Conservation (phyloP, 2,113 vertebrate species). For the Arizona elegans region DNA sequence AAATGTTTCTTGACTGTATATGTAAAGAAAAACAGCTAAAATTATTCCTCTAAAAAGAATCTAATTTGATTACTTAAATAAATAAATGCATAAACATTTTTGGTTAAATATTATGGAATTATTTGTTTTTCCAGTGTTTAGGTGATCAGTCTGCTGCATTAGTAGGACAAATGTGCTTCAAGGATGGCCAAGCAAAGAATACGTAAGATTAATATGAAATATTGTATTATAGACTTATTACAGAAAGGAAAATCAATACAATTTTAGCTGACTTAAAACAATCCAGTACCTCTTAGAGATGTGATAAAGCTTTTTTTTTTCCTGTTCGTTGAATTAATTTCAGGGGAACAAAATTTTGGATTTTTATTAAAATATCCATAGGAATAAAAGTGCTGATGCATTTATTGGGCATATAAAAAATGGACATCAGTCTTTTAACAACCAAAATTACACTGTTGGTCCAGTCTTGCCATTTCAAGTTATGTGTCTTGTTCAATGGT, state of each 20-base stretch:
- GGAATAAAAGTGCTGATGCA: not conserved
- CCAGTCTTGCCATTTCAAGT: no score
- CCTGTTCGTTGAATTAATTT: not conserved
- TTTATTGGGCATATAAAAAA: not conserved
- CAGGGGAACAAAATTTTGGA: not conserved
- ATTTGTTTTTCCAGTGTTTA: conserved; percentile 80
- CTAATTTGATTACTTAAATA: not conserved
- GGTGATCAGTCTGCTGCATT: conserved; percentile 97
- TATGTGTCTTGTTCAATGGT: no score
- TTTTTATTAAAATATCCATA: not conserved
- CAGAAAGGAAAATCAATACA: not conserved
- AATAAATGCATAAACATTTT: not conserved
- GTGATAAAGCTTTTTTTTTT: not conserved
- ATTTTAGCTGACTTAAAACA: not conserved
- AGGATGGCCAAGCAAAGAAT: conserved; percentile 93
- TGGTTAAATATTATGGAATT: conserved; percentile 4
- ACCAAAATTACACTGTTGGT: not conserved
- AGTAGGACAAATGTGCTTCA: conserved; percentile 96
- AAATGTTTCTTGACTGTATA: not conserved
- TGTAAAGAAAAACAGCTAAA: not conserved
- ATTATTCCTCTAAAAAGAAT: not conserved
- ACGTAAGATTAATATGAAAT: conserved; percentile 76
- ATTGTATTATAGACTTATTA: not conserved
- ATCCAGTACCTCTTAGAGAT: not conserved
- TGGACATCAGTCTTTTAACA: not conserved